phyloP scores from a whole-genome alignment of 2,797 vertebrate species.

The Pampus argenteus region DNA sequence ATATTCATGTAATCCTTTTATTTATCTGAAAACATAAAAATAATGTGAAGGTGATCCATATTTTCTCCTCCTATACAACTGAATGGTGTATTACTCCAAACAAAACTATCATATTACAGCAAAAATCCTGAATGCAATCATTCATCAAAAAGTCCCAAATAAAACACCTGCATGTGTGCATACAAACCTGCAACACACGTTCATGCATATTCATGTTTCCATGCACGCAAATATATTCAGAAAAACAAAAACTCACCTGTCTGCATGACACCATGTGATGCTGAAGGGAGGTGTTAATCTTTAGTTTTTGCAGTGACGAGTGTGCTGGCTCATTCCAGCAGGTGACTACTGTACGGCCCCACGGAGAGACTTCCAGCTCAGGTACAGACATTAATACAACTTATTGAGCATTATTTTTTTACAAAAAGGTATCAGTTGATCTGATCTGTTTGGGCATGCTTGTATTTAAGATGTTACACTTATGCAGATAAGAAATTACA shows the following conservation, averaged over 20 bases:
- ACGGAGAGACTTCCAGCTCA: slow-evolving; percentile 28
- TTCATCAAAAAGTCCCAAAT: slow-evolving; percentile 2
- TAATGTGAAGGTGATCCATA: too few relatives aligned
- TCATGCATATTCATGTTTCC: neutral
- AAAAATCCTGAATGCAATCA: too few relatives aligned
- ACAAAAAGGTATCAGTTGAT: slow-evolving; percentile 56
- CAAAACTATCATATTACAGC: too few relatives aligned
- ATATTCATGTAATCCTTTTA: too few relatives aligned
- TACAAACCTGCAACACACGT: slow-evolving; percentile 7
- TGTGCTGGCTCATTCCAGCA: slow-evolving; percentile 70
- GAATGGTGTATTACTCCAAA: neutral
- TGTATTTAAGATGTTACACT: neutral
- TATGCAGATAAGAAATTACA: neutral
- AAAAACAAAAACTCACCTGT: slow-evolving; percentile 30
- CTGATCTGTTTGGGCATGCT: slow-evolving; percentile 2
- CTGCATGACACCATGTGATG: slow-evolving; percentile 50
- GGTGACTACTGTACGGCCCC: slow-evolving; percentile 51
- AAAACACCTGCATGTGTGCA: slow-evolving; percentile 9
- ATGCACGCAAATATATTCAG: neutral
- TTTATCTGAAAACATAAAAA: too few relatives aligned
- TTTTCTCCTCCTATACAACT: neutral
- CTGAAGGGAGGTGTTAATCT: slow-evolving; percentile 72
- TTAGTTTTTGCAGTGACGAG: slow-evolving; percentile 59
- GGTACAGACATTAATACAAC: slow-evolving; percentile 45
- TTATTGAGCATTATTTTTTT: neutral